These are phyloP conservation scores for Plagiodera versicolora DNA, from an alignment of 2,888 invertebrate genomes.

Conservation along the genomic window DNA sequence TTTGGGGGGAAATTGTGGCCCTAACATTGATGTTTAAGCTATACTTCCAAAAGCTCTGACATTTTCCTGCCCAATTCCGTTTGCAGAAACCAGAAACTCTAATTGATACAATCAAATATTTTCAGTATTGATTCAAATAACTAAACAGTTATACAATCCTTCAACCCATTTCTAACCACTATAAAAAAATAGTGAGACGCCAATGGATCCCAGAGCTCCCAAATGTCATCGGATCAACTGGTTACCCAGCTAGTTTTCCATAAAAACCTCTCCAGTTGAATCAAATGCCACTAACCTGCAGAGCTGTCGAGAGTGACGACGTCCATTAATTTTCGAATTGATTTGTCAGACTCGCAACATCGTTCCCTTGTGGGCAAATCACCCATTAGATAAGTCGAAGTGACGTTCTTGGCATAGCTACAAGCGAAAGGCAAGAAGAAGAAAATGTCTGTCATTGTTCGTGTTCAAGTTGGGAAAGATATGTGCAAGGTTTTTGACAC, in stretches of 20 bases:
- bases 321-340: constrained; percentile 12
- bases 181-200: not conserved
- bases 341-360: constrained; percentile 8
- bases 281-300: constrained; percentile 11
- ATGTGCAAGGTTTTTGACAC: no score
- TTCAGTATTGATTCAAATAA: not conserved
- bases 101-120: no score
- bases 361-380: not conserved
- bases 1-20: no score
- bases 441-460: not conserved
- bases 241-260: not conserved
- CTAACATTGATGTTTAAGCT: no score
- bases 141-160: no score
- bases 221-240: constrained; percentile 12
- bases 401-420: not conserved
- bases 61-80: no score
- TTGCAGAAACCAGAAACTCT: no score
- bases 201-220: constrained; percentile 2
- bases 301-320: constrained; percentile 8
- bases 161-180: not conserved
- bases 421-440: not conserved
- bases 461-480: not conserved
- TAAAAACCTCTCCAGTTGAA: constrained; percentile 7
- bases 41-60: no score
- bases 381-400: not conserved